Evolutionary conservation across 2,113 vertebrate species (phyloP), one percentile per base, ranked within the genome.

Genomic region (Chroicocephalus ridibundus): DNA sequence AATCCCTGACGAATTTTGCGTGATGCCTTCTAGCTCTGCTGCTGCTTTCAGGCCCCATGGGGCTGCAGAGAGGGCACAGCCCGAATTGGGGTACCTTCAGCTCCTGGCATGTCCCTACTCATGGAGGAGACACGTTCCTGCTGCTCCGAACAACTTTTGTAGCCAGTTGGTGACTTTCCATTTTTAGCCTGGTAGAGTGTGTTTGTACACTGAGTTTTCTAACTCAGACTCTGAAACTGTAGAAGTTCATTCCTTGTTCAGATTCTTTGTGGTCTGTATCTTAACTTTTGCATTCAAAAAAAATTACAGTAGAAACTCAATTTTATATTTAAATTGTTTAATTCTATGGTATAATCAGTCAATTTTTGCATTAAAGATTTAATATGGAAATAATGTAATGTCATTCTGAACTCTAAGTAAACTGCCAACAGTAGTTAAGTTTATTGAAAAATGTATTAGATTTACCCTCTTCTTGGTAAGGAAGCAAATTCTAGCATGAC

Each of bases 1-100:
- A 31, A 19, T 54, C 19, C 22, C 16, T 70, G 46, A 49, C 38
- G 31, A 76, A 65, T 76, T 65, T 52, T 0, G 2, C 5, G 0
- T 19, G 22, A 38, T 81, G 16, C 14, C 36, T 70, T 47, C 31
- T 65, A 36, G 34, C 61, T 83, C 42, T 62, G 72, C 27, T 74
- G 7, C 49, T 52, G 20, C 29, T 36, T 57, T 51, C 65, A 51
- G 42, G 24, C 52, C 24, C 32, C 0, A 0, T 36, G 40, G 27
- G 71, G 42, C 54, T 57, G 40, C 47, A 36, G 60, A 16, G 52
- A 79, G 5, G 25, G 12, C 31, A 60, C 0, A 1, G n/a, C 27
- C 32, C 1, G 1, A 60, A 4, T 0, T 78, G n/a, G 22, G 24
- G 15, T 46, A 47, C 44, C 20, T 11, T 58, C 7, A 2, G 14